Evolutionary conservation across 2,888 invertebrate genomes (phyloP).

Genomic region (Aspidiotus rigidus): DNA sequence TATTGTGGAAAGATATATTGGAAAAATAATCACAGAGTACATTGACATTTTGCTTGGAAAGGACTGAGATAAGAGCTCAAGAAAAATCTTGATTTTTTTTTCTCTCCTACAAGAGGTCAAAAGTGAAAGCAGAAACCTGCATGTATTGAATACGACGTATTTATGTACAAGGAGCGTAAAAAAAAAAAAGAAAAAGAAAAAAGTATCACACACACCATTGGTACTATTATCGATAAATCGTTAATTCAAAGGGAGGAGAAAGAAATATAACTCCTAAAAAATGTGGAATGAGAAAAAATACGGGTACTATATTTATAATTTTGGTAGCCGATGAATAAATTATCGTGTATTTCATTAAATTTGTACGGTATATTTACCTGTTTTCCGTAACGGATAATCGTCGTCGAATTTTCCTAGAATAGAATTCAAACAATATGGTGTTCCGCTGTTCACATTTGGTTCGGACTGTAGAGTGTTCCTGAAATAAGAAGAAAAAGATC

Average conservation of each 20-base stretch:
- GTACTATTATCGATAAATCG: too few relatives aligned
- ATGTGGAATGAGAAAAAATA: not conserved
- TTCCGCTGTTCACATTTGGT: conserved; percentile 35
- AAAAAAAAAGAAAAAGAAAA: too few relatives aligned
- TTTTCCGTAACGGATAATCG: conserved; percentile 89
- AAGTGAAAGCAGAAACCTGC: too few relatives aligned
- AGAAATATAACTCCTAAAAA: not conserved
- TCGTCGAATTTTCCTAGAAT: conserved; percentile 52
- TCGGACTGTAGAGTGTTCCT: conserved; percentile 36
- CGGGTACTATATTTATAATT: not conserved
- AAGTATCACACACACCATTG: too few relatives aligned
- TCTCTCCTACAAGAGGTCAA: too few relatives aligned
- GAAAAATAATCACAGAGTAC: too few relatives aligned
- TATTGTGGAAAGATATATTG: too few relatives aligned
- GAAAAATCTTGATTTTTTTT: too few relatives aligned
- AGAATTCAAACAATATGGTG: conserved; percentile 45
- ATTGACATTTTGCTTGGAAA: too few relatives aligned
- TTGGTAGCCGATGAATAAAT: not conserved
- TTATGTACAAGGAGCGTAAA: too few relatives aligned
- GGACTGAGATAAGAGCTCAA: too few relatives aligned
- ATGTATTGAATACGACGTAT: too few relatives aligned
- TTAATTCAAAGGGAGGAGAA: not conserved
- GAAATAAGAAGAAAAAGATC: conserved; percentile 10
- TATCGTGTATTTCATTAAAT: not conserved
- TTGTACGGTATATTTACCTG: conserved; percentile 66